Conservation (phyloP, 2,113 vertebrate species). For the Apteryx mantelli region DNA sequence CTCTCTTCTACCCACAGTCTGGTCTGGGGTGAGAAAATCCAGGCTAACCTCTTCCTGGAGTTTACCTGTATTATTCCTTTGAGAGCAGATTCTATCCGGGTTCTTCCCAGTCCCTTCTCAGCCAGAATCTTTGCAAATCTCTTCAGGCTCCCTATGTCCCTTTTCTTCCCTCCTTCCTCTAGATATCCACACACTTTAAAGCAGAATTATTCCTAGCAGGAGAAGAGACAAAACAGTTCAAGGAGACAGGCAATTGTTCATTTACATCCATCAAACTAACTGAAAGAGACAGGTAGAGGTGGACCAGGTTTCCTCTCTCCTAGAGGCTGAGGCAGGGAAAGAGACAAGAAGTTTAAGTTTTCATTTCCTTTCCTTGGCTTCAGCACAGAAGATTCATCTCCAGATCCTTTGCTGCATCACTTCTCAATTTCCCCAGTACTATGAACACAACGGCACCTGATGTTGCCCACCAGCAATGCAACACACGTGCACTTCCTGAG, state of each 20-base stretch:
- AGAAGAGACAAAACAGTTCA: not conserved
- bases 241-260: not conserved
- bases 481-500: fast-evolving
- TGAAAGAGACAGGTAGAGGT: not conserved
- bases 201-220: not conserved
- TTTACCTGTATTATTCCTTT: not conserved
- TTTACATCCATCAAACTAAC: not conserved
- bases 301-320: not conserved
- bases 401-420: fast-evolving
- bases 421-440: not conserved
- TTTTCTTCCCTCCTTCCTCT: not conserved
- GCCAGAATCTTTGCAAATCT: not conserved
- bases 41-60: not conserved
- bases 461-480: not conserved
- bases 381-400: not conserved
- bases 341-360: not conserved
- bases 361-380: not conserved
- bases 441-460: fast-evolving
- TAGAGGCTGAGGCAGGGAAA: not conserved
- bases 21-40: not conserved
- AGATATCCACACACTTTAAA: not conserved
- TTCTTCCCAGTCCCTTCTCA: not conserved
- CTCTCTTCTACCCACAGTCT: not conserved
- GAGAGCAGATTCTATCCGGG: not conserved
- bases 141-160: not conserved